Evolutionary conservation across 2,797 vertebrate species (phyloP), one percentile per base, ranked within the genome.

Genomic region (Synanceia verrucosa): DNA sequence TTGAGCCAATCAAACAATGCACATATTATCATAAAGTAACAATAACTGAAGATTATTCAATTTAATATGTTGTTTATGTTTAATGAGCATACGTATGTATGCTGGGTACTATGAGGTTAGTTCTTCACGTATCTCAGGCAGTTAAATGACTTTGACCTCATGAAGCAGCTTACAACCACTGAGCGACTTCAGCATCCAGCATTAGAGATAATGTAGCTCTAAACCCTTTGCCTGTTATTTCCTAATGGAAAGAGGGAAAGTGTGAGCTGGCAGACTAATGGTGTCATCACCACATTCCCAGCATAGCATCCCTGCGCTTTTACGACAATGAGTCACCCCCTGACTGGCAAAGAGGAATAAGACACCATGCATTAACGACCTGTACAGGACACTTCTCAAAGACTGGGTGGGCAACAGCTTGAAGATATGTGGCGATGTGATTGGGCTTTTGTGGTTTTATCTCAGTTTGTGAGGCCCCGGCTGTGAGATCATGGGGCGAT

Each of bases 231-330:
- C 55, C 65, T 43, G 59, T 77, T 70, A 81, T 59, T 61, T 80
- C 72, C 59, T 78, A 70, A 85, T 83, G 76, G 77, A 55, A 55
- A 70, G 26, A 8, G 18, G 67, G 39, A 77, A 65, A 67, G 55
- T 43, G 58, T 71, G 53, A 83, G 68, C 59, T 67, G 55, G 61
- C 3, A 57, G 28, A 65, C 60, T 53, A 50, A 61, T 70, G 79
- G 70, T 62, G 72, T 84, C 85, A 87, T 80, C 71, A 48, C 58
- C 47, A 80, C 76, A 79, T 90, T 86, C 75, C 82, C 78, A 52
- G 82, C 76, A 89, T 43, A 47, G 62, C 31, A 46, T 53, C 73
- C 34, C 56, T 52, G 67, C 55, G 63, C 48, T 60, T 55, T 75
- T 39, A 69, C 13, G 16, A 78, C 72, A 79, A 57, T 82, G 88